Evolutionary conservation across 2,113 vertebrate genomes (phyloP), one percentile per base, ranked within the genome.

Genomic region (Charina bottae): DNA sequence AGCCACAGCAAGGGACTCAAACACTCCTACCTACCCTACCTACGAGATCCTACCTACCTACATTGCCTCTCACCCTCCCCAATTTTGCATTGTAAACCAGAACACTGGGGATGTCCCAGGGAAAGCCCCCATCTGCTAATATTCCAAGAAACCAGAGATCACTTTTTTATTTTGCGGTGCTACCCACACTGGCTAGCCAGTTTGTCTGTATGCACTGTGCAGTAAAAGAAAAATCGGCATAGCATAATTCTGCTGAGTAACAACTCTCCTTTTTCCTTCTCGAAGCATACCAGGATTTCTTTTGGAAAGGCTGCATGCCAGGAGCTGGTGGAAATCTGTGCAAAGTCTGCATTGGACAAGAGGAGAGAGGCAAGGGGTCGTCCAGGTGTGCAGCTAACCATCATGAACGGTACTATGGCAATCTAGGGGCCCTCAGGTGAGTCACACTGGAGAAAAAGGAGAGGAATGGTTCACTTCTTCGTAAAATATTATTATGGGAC

Each of bases 301-400:
- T 99, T 94, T 98, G 98, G 98, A 99, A 99, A 94, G 97, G 98
- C 90, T 99, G 98, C 93, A 98, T 99, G 95, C 98, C 98, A 24
- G 98, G 98, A 87, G 97, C 98, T 93, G 94, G 96, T 85, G 97
- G 97, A 33, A 98, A 96, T 92, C 96, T 99, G 59, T 99, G 98
- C 95, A 99, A 98, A 96, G 98, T 99, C 92, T 99, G 98, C 94
- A 93, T 99, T 54, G 98, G 98, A 94, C 98, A 97, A 55, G 97
- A 97, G 1, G 98, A 98, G 55, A 97, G 94, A n/a, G 97, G 97
- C 92, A 98, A 98, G 95, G 97, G 97, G 0, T 92, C 95, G 17
- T 94, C 95, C 88, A 97, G 95, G 93, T 99, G 98, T 59, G 96
- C 97, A 89, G 98, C 98, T 88, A 98, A 98, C 94, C 98, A 99